A percentile compares a stretch with the other conserved stretches of the same genome.
Evolutionary conservation across 2,888 invertebrate genomes (phyloP).

Genomic region (Pyrocoelia pectoralis): DNA sequence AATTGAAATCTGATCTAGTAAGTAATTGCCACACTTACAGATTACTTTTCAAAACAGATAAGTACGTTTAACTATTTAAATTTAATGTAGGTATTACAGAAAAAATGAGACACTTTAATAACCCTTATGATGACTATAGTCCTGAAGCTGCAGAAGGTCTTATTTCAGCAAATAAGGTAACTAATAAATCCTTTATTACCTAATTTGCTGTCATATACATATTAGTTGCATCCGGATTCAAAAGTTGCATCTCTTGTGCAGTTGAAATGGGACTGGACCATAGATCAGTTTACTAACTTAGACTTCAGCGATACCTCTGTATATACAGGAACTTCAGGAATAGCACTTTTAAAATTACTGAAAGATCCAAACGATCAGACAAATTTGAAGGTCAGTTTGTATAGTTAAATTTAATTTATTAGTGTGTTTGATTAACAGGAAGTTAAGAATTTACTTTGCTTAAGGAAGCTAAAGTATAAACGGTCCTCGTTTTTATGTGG

Average conservation of each 20-base stretch:
- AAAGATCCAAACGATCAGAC: slow-evolving; percentile 47
- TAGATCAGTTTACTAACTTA: slow-evolving; percentile 56
- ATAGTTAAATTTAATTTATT: neutral
- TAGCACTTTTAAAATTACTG: slow-evolving; percentile 71
- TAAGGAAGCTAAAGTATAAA: slow-evolving; percentile 59
- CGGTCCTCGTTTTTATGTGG: slow-evolving; percentile 75
- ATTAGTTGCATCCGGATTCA: slow-evolving; percentile 62
- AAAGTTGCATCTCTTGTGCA: slow-evolving; percentile 55
- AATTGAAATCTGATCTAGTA: too few relatives aligned
- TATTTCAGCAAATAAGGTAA: slow-evolving; percentile 53
- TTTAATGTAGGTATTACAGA: neutral
- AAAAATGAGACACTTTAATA: slow-evolving; percentile 55
- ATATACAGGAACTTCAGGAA: slow-evolving; percentile 79
- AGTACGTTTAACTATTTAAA: neutral
- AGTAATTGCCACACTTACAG: too few relatives aligned
- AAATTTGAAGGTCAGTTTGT: neutral
- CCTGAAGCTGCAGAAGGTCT: slow-evolving; percentile 52
- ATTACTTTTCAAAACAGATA: neutral
- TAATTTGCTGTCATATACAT: neutral
- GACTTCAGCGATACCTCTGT: slow-evolving; percentile 69
- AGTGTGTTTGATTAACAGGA: slow-evolving; percentile 50
- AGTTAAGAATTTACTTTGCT: slow-evolving; percentile 59
- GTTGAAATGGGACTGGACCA: slow-evolving; percentile 60
- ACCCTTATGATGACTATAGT: slow-evolving; percentile 62
- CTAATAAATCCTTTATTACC: neutral